phyloP scores from a whole-genome alignment of 2,888 invertebrate genomes.

The Hylaea fasciaria region DNA sequence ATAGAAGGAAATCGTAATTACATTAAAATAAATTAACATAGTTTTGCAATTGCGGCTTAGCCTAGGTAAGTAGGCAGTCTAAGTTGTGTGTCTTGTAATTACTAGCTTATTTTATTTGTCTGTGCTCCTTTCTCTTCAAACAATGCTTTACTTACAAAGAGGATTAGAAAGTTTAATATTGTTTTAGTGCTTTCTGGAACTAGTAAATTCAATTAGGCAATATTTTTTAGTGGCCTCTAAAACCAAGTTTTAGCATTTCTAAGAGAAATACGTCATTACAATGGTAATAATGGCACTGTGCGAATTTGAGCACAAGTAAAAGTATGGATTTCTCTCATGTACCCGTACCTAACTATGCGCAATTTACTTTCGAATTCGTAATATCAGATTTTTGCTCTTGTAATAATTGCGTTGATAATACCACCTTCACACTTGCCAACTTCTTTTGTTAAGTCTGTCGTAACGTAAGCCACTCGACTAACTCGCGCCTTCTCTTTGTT shows the following conservation, averaged over 20 bases:
- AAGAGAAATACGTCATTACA: slow-evolving; percentile 42
- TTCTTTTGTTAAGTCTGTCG: slow-evolving; percentile 5
- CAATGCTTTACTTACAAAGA: slow-evolving; percentile 56
- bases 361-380: slow-evolving; percentile 40
- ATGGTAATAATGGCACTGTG: slow-evolving; percentile 16
- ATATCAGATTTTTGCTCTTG: slow-evolving; percentile 22
- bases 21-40: slow-evolving; percentile 28
- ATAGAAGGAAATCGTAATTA: slow-evolving; percentile 2
- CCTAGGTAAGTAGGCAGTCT: slow-evolving; percentile 20
- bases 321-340: slow-evolving; percentile 44
- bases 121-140: slow-evolving; percentile 71
- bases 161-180: slow-evolving; percentile 60
- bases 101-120: slow-evolving; percentile 53
- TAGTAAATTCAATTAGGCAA: slow-evolving; percentile 41
- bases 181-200: slow-evolving; percentile 47
- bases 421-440: slow-evolving; percentile 4
- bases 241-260: slow-evolving; percentile 3
- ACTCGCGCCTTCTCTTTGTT: slow-evolving; percentile 66
- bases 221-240: slow-evolving; percentile 17
- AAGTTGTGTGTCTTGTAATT: slow-evolving; percentile 54
- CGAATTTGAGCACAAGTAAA: slow-evolving; percentile 31
- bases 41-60: slow-evolving; percentile 23
- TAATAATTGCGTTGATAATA: slow-evolving; percentile 18
- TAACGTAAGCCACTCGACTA: slow-evolving; percentile 12
- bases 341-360: slow-evolving; percentile 19